phyloP scores from a whole-genome alignment of 2,113 vertebrate species.

The Gadus macrocephalus region DNA sequence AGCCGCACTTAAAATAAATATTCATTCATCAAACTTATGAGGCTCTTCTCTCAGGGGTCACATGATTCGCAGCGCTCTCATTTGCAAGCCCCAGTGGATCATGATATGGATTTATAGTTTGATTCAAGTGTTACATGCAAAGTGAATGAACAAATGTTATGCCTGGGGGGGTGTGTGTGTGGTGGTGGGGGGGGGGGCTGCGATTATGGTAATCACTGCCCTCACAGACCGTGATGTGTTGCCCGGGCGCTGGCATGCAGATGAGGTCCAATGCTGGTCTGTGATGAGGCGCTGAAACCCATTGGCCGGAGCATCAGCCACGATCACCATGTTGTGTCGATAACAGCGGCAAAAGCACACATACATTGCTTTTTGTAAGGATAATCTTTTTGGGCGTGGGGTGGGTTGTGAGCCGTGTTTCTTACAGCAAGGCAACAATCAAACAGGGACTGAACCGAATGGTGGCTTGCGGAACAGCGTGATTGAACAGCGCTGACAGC shows the following conservation, averaged over 20 bases:
- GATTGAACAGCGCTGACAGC: too few relatives aligned
- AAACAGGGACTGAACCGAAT: too few relatives aligned
- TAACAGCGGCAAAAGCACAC: neutral
- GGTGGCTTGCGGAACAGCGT: neutral
- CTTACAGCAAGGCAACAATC: neutral
- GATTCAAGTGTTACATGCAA: slow-evolving; percentile 18
- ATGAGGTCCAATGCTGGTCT: slow-evolving; percentile 2
- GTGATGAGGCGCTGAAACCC: neutral
- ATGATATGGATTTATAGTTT: slow-evolving; percentile 6
- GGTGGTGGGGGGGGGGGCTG: neutral
- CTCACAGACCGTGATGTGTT: neutral
- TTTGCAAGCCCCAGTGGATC: slow-evolving; percentile 5
- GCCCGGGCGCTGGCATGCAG: neutral
- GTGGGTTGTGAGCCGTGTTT: neutral
- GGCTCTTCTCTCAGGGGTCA: slow-evolving; percentile 20
- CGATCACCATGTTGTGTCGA: neutral
- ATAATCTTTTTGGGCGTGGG: neutral
- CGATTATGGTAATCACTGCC: slow-evolving; percentile 10
- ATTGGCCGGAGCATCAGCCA: neutral
- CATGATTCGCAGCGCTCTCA: slow-evolving; percentile 4
- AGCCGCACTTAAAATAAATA: slow-evolving; percentile 28
- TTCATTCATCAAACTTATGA: slow-evolving; percentile 34
- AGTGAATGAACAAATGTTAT: slow-evolving; percentile 4
- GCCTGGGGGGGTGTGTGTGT: neutral
- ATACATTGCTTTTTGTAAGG: neutral